Conservation (phyloP, 1,140 invertebrate genomes). For the Neodiprion fabricii region DNA sequence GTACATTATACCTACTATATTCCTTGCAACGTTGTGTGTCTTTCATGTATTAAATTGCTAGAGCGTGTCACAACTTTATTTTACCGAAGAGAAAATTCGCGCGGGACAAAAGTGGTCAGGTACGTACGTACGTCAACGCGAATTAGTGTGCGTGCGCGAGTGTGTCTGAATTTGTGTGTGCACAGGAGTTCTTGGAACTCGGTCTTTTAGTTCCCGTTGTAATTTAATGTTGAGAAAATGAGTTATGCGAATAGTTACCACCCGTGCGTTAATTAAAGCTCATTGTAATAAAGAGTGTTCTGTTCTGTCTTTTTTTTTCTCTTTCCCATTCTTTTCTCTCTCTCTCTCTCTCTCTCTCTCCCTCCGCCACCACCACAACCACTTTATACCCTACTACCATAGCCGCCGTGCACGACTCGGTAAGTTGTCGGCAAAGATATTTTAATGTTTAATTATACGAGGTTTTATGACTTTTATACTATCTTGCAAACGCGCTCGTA, state of each 20-base stretch:
- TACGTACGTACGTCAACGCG: background rate
- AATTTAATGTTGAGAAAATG: slow-evolving; percentile 52
- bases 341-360: slow-evolving; percentile 22
- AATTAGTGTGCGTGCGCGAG: background rate
- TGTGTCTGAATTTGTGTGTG: background rate
- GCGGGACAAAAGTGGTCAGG: background rate
- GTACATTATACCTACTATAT: no score
- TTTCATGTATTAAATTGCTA: background rate
- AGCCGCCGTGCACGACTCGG: background rate
- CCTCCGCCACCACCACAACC: slow-evolving; percentile 31
- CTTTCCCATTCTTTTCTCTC: slow-evolving; percentile 40
- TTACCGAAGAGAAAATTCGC: background rate
- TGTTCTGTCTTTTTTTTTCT: background rate
- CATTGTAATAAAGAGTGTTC: slow-evolving; percentile 51
- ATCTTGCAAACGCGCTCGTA: background rate
- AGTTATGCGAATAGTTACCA: slow-evolving; percentile 41
- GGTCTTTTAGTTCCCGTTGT: slow-evolving; percentile 23
- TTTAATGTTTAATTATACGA: slow-evolving; percentile 51
- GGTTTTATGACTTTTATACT: slow-evolving; percentile 37
- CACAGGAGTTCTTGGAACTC: background rate
- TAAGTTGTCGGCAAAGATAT: slow-evolving; percentile 29
- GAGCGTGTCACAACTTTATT: slow-evolving; percentile 1
- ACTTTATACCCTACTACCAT: background rate
- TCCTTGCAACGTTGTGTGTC: background rate
- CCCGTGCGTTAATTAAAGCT: slow-evolving; percentile 50